These are phyloP conservation scores for Acanthosepion pharaonis DNA, from an alignment of 2,888 invertebrate genomes.

Conservation along the genomic window DNA sequence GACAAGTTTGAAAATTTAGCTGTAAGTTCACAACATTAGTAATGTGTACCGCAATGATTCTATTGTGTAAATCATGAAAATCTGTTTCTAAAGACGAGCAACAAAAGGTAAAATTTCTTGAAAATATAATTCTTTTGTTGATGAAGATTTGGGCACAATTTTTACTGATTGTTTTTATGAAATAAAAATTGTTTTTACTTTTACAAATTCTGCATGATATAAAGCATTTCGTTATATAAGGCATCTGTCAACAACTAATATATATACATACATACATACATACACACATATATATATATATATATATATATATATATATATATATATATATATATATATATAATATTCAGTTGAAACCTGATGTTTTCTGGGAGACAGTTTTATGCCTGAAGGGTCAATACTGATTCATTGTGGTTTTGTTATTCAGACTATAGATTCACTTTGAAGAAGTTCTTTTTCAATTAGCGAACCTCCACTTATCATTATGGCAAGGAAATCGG, in stretches of 20 bases:
- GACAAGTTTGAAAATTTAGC: too few relatives aligned
- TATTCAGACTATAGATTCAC: neutral
- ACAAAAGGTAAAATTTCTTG: neutral
- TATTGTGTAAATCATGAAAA: neutral
- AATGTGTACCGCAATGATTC: neutral
- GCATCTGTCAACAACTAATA: neutral
- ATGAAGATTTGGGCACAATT: neutral
- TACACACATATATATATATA: too few relatives aligned
- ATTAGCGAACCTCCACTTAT: neutral
- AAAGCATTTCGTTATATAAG: neutral
- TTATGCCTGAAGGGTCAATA: neutral
- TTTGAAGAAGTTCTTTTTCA: slow-evolving; percentile 11
- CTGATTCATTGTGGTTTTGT: neutral
- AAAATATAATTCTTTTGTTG: neutral
- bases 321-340: neutral
- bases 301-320: too few relatives aligned
- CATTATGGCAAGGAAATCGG: neutral
- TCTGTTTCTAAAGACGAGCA: neutral
- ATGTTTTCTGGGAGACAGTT: neutral
- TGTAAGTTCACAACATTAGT: neutral
- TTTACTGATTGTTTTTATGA: neutral
- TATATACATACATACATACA: too few relatives aligned
- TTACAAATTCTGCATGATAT: neutral
- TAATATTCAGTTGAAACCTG: neutral
- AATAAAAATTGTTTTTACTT: neutral